Conservation (phyloP, 2,797 vertebrate genomes). For the Pterois miles region DNA sequence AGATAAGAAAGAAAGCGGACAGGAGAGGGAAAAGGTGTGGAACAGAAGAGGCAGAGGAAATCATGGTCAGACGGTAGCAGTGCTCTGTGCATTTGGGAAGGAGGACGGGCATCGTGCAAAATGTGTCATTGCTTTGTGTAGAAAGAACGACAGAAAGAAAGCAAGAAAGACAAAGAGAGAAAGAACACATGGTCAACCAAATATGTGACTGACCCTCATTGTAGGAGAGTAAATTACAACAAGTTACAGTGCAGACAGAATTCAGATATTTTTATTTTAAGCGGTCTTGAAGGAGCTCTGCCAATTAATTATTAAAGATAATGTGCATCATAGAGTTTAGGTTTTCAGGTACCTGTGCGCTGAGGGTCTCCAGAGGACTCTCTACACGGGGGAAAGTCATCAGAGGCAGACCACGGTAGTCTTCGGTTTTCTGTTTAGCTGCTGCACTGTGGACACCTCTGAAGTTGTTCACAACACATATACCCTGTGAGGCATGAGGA, state of each 20-base stretch:
- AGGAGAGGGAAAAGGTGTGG: constrained; percentile 26
- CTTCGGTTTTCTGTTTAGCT: constrained; percentile 92
- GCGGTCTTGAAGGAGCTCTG: constrained; percentile 19
- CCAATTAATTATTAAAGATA: constrained; percentile 47
- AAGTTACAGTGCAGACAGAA: constrained; percentile 11
- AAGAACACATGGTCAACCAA: constrained; percentile 20
- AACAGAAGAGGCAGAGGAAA: constrained; percentile 49
- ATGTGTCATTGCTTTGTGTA: constrained; percentile 51
- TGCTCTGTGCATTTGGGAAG: constrained; percentile 31
- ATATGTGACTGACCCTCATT: neutral
- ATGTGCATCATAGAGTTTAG: constrained; percentile 43
- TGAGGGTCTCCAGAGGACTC: constrained; percentile 97
- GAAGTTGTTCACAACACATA: constrained; percentile 98
- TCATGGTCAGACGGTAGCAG: constrained; percentile 42
- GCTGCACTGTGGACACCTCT: constrained; percentile 88
- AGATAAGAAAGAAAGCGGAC: neutral
- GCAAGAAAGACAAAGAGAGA: neutral
- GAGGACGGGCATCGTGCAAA: constrained; percentile 43
- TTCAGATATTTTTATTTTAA: constrained; percentile 25
- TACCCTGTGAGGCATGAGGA: constrained; percentile 81
- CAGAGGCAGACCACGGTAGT: constrained; percentile 91
- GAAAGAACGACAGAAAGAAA: constrained; percentile 19
- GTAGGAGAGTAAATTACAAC: neutral
- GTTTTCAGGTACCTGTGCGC: constrained; percentile 90
- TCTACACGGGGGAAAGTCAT: constrained; percentile 98